These are phyloP conservation scores for Ginglymostoma cirratum DNA, from an alignment of 2,113 vertebrate genomes.

Conservation along the genomic window DNA sequence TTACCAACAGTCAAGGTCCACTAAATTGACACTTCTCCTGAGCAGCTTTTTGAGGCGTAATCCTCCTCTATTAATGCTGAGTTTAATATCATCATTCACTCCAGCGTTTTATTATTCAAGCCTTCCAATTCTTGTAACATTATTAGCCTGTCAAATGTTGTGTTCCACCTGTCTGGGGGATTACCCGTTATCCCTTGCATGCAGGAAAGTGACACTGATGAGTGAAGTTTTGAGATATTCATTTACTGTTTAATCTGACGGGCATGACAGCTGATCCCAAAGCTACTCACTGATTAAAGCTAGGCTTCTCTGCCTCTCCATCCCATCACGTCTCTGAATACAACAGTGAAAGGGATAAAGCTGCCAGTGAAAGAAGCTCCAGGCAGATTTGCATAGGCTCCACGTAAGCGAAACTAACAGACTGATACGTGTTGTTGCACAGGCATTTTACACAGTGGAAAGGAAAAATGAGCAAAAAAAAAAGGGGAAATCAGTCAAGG, in stretches of 20 bases:
- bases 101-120: slow-evolving; percentile 65
- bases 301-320: slow-evolving; percentile 66
- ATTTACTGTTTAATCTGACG: slow-evolving; percentile 93
- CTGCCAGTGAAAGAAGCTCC: background rate
- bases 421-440: background rate
- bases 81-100: slow-evolving; percentile 77
- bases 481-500: background rate
- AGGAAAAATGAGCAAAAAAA: background rate
- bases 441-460: background rate
- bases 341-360: slow-evolving; percentile 48
- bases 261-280: slow-evolving; percentile 87
- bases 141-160: slow-evolving; percentile 84
- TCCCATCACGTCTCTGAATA: slow-evolving; percentile 54
- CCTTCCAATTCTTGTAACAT: slow-evolving; percentile 79
- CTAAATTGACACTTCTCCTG: slow-evolving; percentile 71
- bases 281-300: slow-evolving; percentile 67
- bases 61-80: slow-evolving; percentile 63
- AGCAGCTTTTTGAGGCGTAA: slow-evolving; percentile 54
- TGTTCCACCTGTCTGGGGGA: slow-evolving; percentile 68
- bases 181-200: slow-evolving; percentile 82
- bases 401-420: background rate
- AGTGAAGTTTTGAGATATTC: slow-evolving; percentile 82
- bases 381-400: slow-evolving; percentile 30
- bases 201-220: slow-evolving; percentile 77
- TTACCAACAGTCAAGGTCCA: slow-evolving; percentile 72